Conservation (phyloP, 2,797 vertebrate genomes). For the Ceyx erithaca region DNA sequence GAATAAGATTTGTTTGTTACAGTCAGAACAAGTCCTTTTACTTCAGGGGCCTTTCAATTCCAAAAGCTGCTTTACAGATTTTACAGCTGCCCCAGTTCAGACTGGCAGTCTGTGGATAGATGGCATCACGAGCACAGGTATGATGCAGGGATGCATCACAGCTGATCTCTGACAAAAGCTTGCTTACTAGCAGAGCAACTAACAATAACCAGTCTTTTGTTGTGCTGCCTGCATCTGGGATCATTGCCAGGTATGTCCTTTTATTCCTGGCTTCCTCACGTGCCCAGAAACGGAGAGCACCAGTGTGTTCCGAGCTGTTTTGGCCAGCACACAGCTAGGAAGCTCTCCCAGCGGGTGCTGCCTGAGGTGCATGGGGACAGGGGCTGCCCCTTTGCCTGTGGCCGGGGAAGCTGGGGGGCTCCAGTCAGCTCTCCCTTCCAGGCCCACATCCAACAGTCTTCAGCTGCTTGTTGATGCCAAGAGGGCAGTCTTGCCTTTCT, state of each 20-base stretch:
- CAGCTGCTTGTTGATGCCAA: rapidly evolving
- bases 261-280: neutral
- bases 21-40: neutral
- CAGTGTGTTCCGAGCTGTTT: neutral
- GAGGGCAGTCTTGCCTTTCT: neutral
- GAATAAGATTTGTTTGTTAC: constrained; percentile 4
- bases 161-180: neutral
- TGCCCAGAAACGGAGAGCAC: neutral
- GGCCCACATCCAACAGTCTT: neutral
- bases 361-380: rapidly evolving
- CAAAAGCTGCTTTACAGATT: neutral
- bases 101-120: neutral
- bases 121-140: neutral
- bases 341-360: neutral
- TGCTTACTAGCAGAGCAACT: neutral
- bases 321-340: neutral
- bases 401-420: neutral
- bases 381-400: rapidly evolving
- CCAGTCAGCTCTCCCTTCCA: neutral
- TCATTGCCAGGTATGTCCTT: neutral
- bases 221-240: neutral
- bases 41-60: neutral
- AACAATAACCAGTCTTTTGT: neutral
- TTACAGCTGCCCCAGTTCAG: neutral
- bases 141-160: neutral